Conservation (phyloP, 2,888 invertebrate genomes). For the Miltochrista miniata region DNA sequence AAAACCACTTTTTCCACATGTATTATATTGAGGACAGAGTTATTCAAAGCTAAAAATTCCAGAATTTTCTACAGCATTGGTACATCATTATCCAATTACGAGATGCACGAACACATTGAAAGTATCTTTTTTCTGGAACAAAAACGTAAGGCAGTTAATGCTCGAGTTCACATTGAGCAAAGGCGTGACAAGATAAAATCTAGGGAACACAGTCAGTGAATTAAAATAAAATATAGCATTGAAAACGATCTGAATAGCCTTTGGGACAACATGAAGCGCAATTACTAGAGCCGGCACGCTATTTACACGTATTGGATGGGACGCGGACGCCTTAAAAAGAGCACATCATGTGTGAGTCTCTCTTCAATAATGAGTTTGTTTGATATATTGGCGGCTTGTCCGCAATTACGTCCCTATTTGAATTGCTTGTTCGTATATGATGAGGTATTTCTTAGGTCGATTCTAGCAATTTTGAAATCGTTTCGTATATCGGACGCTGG, state of each 20-base stretch:
- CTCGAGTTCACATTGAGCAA: conserved; percentile 65
- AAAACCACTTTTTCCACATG: not conserved
- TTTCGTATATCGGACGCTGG: conserved; percentile 46
- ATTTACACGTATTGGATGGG: conserved; percentile 59
- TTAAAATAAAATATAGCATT: conserved; percentile 75
- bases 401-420: conserved; percentile 70
- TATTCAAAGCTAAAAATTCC: conserved; percentile 20
- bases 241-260: conserved; percentile 73
- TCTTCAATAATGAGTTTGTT: conserved; percentile 56
- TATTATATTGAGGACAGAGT: not conserved
- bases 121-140: conserved; percentile 58
- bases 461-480: conserved; percentile 54
- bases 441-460: conserved; percentile 63
- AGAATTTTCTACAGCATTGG: conserved; percentile 36
- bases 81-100: conserved; percentile 60
- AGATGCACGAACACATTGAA: conserved; percentile 56
- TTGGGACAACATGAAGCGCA: conserved; percentile 72
- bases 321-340: conserved; percentile 50
- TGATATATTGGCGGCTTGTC: conserved; percentile 56
- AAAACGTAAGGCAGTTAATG: conserved; percentile 60
- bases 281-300: conserved; percentile 63
- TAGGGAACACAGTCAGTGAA: conserved; percentile 65
- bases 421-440: conserved; percentile 55
- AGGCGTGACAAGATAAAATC: conserved; percentile 80
- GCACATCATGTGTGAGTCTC: conserved; percentile 46